Evolutionary conservation across 2,888 invertebrate genomes (phyloP).

Genomic region (Anthophora plumipes): DNA sequence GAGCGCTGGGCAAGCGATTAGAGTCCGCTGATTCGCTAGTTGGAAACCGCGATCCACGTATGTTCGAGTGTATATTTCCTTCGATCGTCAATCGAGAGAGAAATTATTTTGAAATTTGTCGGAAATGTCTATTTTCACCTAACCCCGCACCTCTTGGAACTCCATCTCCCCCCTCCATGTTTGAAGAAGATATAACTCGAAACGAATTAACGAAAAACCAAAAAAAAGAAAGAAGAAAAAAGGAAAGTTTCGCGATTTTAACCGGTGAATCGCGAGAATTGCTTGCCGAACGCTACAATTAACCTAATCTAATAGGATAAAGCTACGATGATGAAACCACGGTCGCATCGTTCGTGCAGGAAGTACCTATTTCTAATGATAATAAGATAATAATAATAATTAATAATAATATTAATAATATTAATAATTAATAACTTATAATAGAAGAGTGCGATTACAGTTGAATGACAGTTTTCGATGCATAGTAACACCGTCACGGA

Average conservation of each 20-base stretch:
- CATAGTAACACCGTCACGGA: constrained; percentile 52
- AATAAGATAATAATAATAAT: constrained; percentile 64
- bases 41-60: not conserved
- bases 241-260: not conserved
- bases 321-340: constrained; percentile 58
- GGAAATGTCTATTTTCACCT: constrained; percentile 27
- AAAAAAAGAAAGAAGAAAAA: no score
- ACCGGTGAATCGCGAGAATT: constrained; percentile 8
- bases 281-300: constrained; percentile 56
- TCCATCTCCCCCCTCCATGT: not conserved
- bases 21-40: not conserved
- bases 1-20: constrained; percentile 49
- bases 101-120: constrained; percentile 45
- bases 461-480: constrained; percentile 61
- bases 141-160: not conserved
- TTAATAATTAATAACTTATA: constrained; percentile 68
- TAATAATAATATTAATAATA: constrained; percentile 59
- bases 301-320: constrained; percentile 56
- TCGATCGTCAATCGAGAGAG: constrained; percentile 19
- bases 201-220: not conserved
- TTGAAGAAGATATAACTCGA: constrained; percentile 6
- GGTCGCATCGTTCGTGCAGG: constrained; percentile 66
- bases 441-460: constrained; percentile 65
- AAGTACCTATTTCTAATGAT: constrained; percentile 73
- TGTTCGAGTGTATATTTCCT: not conserved